Evolutionary conservation across 2,113 vertebrate species (phyloP), one percentile per base, ranked within the genome.

Genomic region (Megaceryle torquata): DNA sequence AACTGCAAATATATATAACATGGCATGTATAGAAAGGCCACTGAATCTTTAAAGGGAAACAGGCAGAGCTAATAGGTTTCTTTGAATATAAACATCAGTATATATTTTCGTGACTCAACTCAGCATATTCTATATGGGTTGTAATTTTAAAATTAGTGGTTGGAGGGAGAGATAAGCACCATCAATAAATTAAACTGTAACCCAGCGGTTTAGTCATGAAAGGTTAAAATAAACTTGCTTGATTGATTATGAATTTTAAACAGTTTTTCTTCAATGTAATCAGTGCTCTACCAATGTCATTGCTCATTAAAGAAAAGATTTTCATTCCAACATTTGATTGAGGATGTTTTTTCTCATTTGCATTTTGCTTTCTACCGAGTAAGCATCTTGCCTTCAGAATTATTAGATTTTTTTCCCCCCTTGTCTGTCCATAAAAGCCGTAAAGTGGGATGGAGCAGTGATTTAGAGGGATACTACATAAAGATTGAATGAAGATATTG

Each of bases 191-290:
- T 96, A 97, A 98, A 94, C 95, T 92, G 88, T 97, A 97, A 98
- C 95, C 89, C 91, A 91, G 94, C 60, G 85, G 97, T 98, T 98
- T 98, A 97, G 97, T 97, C 96, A 97, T 97, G 97, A 98, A 98
- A 98, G 98, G 98, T 98, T 98, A 98, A 98, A 98, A 98, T 98
- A 98, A 98, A 97, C 97, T 97, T 97, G 95, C 97, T 97, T 98
- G 98, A 98, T 98, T 98, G 98, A 98, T 98, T 97, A 98, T 97
- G 98, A 98, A 98, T 98, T 98, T 98, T 98, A 98, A 98, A 96
- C 97, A 98, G 98, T 94, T 98, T 98, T 97, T 98, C 98, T 98
- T 98, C 97, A 97, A 97, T 98, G 98, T 98, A 98, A 98, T 98
- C 98, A 98, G 97, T 95, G 97, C 94, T 96, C 97, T 97, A 97